Conservation (phyloP, 2,888 invertebrate genomes). For the Octonoba sinensis region DNA sequence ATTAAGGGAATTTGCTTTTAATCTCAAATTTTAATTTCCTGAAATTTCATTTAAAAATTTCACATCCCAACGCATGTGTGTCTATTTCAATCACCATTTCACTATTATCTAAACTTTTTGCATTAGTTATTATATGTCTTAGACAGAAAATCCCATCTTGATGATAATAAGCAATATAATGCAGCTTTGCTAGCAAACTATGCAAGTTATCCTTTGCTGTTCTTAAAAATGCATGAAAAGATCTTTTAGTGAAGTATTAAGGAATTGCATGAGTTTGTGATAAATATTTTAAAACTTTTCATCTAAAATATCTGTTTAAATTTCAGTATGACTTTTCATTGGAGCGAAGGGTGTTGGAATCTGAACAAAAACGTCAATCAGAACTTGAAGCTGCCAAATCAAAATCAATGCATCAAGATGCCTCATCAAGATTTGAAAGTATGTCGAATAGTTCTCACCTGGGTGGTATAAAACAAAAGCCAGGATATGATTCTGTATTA, state of each 20-base stretch:
- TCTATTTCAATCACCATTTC: too few species aligned
- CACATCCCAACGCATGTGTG: too few species aligned
- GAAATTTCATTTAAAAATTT: too few species aligned
- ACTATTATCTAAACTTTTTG: too few species aligned
- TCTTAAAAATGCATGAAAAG: not conserved
- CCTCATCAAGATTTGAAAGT: conserved; percentile 1
- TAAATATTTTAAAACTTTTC: not conserved
- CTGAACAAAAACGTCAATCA: conserved; percentile 74
- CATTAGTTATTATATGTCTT: too few species aligned
- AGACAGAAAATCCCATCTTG: too few species aligned
- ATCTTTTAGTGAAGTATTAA: not conserved
- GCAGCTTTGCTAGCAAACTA: too few species aligned
- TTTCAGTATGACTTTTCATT: conserved; percentile 65
- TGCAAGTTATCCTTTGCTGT: not conserved
- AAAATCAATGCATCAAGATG: not conserved
- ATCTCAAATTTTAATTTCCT: too few species aligned
- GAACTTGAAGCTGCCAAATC: conserved; percentile 74
- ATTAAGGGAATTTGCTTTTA: too few species aligned
- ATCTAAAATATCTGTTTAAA: conserved; percentile 1
- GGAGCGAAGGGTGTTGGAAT: conserved; percentile 49
- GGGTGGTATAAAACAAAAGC: conserved; percentile 1
- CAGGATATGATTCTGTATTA: not conserved
- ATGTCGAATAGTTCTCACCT: conserved; percentile 12
- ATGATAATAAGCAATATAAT: too few species aligned
- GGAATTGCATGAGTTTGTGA: not conserved